Conservation (phyloP, 2,113 vertebrate genomes). For the Naja naja region DNA sequence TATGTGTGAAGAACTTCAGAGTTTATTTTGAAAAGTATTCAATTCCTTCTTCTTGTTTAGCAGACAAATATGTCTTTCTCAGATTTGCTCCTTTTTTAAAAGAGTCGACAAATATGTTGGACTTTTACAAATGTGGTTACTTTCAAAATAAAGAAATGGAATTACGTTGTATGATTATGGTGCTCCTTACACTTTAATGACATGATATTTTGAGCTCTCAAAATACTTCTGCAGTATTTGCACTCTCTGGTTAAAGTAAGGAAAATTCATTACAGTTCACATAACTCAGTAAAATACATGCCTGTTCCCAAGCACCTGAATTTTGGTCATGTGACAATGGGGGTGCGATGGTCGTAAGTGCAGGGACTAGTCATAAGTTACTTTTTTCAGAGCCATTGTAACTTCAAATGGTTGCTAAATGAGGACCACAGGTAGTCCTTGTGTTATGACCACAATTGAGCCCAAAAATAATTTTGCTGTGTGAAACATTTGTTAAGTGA, state of each 20-base stretch:
- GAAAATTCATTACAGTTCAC: not conserved
- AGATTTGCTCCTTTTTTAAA: not conserved
- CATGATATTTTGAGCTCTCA: not conserved
- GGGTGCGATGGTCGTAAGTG: not conserved
- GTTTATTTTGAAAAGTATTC: not conserved
- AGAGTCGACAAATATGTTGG: not conserved
- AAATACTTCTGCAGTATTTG: not conserved
- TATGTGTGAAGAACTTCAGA: not conserved
- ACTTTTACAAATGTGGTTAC: not conserved
- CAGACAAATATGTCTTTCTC: not conserved
- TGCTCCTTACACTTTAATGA: not conserved
- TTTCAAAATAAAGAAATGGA: not conserved
- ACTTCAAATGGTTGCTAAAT: not conserved
- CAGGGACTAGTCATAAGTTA: not conserved
- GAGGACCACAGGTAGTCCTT: no score
- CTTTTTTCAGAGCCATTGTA: not conserved
- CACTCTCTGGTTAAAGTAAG: not conserved
- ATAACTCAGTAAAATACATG: not conserved
- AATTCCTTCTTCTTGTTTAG: no score
- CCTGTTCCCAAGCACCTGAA: not conserved
- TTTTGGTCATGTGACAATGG: not conserved
- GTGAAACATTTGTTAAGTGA: no score
- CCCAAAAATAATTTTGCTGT: no score
- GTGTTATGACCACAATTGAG: no score
- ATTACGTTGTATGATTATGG: no score